Evolutionary conservation across 2,888 invertebrate genomes (phyloP), one percentile per base, ranked within the genome.

Genomic region (Halocaridina rubra): DNA sequence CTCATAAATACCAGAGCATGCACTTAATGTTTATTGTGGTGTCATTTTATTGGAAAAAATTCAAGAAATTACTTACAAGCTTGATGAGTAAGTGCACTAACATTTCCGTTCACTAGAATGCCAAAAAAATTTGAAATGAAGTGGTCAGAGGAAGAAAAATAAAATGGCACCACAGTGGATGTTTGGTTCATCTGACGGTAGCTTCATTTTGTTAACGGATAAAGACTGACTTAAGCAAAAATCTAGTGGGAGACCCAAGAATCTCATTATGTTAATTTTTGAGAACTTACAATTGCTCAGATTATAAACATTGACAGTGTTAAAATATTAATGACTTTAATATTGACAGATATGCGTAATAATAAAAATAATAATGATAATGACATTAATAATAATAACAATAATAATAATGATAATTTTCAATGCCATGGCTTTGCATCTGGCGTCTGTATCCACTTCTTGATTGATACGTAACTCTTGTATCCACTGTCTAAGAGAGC

Each of bases 401-500:
- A n/a, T n/a, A 77, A 77, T 77, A 77, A 77, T 77, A 30, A 77
- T 59, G n/a, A 77, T 74, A 74, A 74, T 77, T 77, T n/a, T 77
- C 29, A 77, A 77, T 57, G 76, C 80, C 80, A 80, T 80, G 80
- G 80, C 80, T 80, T 80, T 67, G 71, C 80, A 80, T 72, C 80
- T 80, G 80, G 80, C 80, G 72, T 71, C 80, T 80, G 80, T 80
- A 80, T 80, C 80, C 80, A 80, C 30, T 67, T 72, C 33, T 80
- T 80, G 71, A 80, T 72, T 61, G 71, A 80, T 80, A 80, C 80
- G 80, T 80, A 80, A 80, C 72, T 80, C 72, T 71, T 80, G 80
- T 80, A 80, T 80, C 80, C 80, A 80, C 32, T 77, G 76, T 77
- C 59, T 77, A 61, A 77, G 59, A 77, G 59, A 77, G 57, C 76